phyloP scores from a whole-genome alignment of 2,113 vertebrate genomes.

The Aegotheles bennettii region DNA sequence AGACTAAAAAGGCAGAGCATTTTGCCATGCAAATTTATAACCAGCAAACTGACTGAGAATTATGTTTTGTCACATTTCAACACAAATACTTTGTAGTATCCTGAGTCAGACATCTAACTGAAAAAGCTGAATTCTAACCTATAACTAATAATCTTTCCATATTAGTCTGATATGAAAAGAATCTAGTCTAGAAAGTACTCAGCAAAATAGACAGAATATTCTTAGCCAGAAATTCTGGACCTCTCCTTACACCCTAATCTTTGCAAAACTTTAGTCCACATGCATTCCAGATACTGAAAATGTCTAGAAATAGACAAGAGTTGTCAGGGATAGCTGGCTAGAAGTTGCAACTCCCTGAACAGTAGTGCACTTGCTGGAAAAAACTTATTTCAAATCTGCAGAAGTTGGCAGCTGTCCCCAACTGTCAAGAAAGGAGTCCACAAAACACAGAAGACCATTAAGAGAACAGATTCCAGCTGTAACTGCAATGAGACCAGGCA shows the following conservation, averaged over 20 bases:
- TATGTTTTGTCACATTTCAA: not conserved
- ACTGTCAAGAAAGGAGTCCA: not conserved
- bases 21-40: not conserved
- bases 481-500: not conserved
- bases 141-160: not conserved
- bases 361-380: not conserved
- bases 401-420: not conserved
- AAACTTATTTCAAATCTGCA: not conserved
- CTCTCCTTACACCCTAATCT: not conserved
- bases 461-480: not conserved
- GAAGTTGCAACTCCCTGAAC: not conserved
- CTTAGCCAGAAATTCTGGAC: not conserved
- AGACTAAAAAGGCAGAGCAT: not conserved
- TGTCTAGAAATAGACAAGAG: not conserved
- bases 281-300: not conserved
- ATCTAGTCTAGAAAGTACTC: not conserved
- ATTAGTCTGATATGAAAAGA: not conserved
- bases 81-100: not conserved
- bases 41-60: not conserved
- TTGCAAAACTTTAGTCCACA: not conserved
- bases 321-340: not conserved
- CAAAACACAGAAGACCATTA: not conserved
- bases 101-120: not conserved
- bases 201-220: not conserved
- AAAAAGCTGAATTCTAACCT: not conserved